A percentile compares a stretch with the other conserved stretches of the same genome.
Evolutionary conservation across 2,113 vertebrate genomes (phyloP).

Genomic region (Mus spicilegus): DNA sequence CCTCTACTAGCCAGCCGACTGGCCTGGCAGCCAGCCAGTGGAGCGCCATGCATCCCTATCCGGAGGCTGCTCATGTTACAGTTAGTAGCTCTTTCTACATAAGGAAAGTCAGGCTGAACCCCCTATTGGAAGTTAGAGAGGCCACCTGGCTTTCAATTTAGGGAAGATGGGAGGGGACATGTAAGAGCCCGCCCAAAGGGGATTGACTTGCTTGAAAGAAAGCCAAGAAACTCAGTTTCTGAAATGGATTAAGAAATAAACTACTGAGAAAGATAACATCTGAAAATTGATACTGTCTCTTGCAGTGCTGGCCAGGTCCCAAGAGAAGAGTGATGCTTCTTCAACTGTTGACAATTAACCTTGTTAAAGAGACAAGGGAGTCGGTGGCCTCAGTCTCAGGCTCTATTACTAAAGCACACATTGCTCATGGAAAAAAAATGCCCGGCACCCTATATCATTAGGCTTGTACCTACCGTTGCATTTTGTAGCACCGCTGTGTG

Average conservation of each 20-base stretch:
- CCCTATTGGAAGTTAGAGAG: background rate
- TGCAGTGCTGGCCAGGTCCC: constrained; percentile 70
- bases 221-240: constrained; percentile 45
- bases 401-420: constrained; percentile 20
- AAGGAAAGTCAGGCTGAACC: constrained; percentile 40
- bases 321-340: constrained; percentile 69
- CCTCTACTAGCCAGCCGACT: background rate
- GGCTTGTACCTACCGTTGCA: background rate
- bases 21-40: constrained; percentile 61
- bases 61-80: constrained; percentile 48
- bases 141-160: background rate
- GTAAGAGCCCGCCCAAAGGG: constrained; percentile 39
- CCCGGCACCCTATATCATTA: constrained; percentile 5
- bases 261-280: constrained; percentile 72
- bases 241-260: constrained; percentile 67
- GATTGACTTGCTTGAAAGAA: constrained; percentile 51
- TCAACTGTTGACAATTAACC: constrained; percentile 75
- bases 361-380: constrained; percentile 71
- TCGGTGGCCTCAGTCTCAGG: constrained; percentile 57
- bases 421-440: constrained; percentile 40
- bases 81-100: constrained; percentile 57
- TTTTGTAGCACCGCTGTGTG: constrained; percentile 19
- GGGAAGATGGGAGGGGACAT: background rate
- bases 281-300: constrained; percentile 74
- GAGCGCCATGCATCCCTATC: constrained; percentile 66